Evolutionary conservation across 2,797 vertebrate species (phyloP), one percentile per base, ranked within the genome.

Genomic region (Chloroceryle amazona): DNA sequence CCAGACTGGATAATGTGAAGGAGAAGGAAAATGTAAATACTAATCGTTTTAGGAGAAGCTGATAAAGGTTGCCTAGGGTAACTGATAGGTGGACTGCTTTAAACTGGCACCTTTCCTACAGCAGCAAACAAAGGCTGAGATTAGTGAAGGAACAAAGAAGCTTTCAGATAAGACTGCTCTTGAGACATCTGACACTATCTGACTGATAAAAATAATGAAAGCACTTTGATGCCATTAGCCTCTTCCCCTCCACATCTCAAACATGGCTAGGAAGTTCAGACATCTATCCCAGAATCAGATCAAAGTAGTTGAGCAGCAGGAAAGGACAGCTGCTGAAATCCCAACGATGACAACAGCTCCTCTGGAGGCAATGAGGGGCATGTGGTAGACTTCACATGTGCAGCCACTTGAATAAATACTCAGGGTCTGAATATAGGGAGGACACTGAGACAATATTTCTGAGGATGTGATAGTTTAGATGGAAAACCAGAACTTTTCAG

Each of bases 81-180:
- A 63, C 8, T 1, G 25, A 20, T 22, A 47, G 57, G 54, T 35
- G 18, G 20, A 55, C 12, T 3, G 2, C 8, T 81, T 86, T 86
- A 58, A 81, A 31, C 2, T 46, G 41, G 12, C 4, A 26, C 20
- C 20, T 49, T 81, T 92, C 54, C n/a, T 78, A 44, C 7, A 73
- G 22, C 13, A 90, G 29, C 13, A 83, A 86, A 62, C n/a, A 89
- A 81, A 90, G 11, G 5, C 28, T 81, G 44, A 86, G 44, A 81
- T 41, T 47, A 58, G 9, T 41, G 37, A 54, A 89, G 41, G 35
- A 94, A 61, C 16, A 76, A 83, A 63, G 29, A 54, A 71, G 3
- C 9, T 86, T 81, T 83, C 41, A 61, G 57, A 26, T 55, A 82
- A 71, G 16, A 14, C 25, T 74, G 5, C 9, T 68, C 52, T 71